These are phyloP conservation scores for Amaurobius ferox DNA, from an alignment of 2,888 invertebrate species.

Conservation along the genomic window DNA sequence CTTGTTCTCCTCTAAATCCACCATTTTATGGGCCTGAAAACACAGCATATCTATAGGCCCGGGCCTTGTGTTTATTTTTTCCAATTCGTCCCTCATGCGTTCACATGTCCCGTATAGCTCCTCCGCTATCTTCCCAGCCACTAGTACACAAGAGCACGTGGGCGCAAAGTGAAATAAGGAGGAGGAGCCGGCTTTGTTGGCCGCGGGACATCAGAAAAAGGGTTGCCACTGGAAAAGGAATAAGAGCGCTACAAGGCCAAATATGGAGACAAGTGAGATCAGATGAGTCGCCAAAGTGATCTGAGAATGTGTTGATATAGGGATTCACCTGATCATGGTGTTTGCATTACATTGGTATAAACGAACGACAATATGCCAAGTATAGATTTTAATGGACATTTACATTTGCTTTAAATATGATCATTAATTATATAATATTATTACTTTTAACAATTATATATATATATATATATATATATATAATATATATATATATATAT, in stretches of 20 bases:
- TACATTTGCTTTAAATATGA: too few species aligned
- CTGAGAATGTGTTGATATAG: background rate
- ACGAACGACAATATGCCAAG: too few species aligned
- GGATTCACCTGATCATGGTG: too few species aligned
- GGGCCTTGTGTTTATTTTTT: background rate
- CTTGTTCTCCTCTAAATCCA: slow-evolving; percentile 60
- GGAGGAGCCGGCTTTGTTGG: background rate
- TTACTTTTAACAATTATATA: too few species aligned
- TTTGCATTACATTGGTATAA: too few species aligned
- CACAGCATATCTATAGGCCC: slow-evolving; percentile 52
- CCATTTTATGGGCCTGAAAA: slow-evolving; percentile 62
- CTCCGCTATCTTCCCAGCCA: slow-evolving; percentile 7
- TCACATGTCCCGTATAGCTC: slow-evolving; percentile 6
- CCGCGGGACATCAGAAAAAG: background rate
- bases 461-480: too few species aligned
- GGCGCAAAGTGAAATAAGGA: background rate
- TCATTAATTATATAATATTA: too few species aligned
- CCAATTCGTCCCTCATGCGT: slow-evolving; percentile 39
- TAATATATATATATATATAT: too few species aligned
- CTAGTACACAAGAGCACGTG: slow-evolving; percentile 12
- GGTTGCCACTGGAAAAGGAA: background rate
- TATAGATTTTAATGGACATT: too few species aligned
- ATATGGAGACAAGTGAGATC: background rate
- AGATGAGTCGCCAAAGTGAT: background rate
- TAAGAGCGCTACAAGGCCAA: background rate